A percentile compares a stretch with the other conserved stretches of the same genome.
These are phyloP conservation scores for Harpalus rubripes DNA, from an alignment of 2,888 invertebrate genomes.

Conservation along the genomic window DNA sequence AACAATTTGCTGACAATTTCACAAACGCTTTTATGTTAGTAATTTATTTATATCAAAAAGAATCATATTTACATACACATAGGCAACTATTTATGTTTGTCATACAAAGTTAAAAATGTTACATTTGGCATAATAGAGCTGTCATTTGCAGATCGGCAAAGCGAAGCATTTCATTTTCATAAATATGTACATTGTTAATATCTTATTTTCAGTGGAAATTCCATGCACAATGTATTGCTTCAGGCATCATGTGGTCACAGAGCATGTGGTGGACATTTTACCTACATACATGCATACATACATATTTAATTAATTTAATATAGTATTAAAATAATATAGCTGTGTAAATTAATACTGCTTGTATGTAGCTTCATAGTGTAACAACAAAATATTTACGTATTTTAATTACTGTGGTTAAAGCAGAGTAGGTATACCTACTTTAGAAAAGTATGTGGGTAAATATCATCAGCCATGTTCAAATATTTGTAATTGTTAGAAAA, in stretches of 20 bases:
- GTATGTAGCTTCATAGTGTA: background rate
- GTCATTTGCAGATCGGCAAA: background rate
- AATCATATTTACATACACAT: background rate
- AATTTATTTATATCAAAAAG: background rate
- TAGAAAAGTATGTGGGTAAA: too few species aligned
- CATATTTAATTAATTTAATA: constrained; percentile 1
- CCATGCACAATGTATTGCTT: background rate
- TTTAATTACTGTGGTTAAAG: too few species aligned
- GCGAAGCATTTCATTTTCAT: background rate
- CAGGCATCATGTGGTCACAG: background rate
- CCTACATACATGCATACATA: background rate
- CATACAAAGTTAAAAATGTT: background rate
- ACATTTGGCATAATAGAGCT: background rate
- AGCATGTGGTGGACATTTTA: too few species aligned
- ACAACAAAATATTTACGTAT: too few species aligned
- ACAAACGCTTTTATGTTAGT: background rate
- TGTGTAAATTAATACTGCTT: background rate
- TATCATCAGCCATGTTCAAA: too few species aligned
- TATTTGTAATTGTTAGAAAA: too few species aligned
- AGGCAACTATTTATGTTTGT: background rate
- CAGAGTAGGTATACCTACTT: too few species aligned
- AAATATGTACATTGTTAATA: constrained; percentile 4
- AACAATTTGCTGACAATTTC: background rate
- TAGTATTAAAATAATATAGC: background rate
- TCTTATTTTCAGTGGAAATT: background rate